Conservation (phyloP, 1,140 invertebrate species). For the Batillaria attramentaria region DNA sequence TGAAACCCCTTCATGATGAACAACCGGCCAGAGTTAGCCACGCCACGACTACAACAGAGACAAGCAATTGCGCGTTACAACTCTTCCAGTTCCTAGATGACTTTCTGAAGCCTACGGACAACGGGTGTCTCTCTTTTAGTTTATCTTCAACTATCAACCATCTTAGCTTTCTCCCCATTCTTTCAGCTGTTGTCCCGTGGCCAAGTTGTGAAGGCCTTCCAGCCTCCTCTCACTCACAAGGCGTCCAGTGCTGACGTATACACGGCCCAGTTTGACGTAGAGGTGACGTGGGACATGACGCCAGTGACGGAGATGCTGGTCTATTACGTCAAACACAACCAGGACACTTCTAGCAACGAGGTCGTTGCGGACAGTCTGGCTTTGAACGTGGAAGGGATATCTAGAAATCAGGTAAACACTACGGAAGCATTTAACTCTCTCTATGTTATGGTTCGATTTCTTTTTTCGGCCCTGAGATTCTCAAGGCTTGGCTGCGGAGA, state of each 20-base stretch:
- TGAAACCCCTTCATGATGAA: too few species aligned
- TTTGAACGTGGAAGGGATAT: conserved; percentile 2
- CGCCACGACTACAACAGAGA: too few species aligned
- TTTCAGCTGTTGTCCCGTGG: conserved; percentile 21
- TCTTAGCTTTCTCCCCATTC: not conserved
- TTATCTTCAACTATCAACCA: too few species aligned
- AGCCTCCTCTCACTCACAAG: not conserved
- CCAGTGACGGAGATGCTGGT: conserved; percentile 20
- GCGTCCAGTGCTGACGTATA: not conserved
- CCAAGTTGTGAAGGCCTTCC: not conserved
- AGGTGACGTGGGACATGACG: conserved; percentile 21
- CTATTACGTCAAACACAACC: not conserved
- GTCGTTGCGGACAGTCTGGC: conserved; percentile 20
- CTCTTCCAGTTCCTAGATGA: too few species aligned
- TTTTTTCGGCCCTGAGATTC: not conserved
- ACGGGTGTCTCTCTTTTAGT: too few species aligned
- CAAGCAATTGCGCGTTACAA: too few species aligned
- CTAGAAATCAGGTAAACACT: not conserved
- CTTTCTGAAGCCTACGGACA: too few species aligned
- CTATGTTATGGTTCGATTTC: not conserved
- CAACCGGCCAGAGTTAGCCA: too few species aligned
- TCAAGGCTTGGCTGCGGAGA: not conserved
- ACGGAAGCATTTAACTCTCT: not conserved
- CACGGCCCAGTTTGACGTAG: conserved; percentile 16
- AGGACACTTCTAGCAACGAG: not conserved